A percentile compares a stretch with the other conserved stretches of the same genome.
Evolutionary conservation across 2,797 vertebrate genomes (phyloP).

Genomic region (Leucoraja ocellata): DNA sequence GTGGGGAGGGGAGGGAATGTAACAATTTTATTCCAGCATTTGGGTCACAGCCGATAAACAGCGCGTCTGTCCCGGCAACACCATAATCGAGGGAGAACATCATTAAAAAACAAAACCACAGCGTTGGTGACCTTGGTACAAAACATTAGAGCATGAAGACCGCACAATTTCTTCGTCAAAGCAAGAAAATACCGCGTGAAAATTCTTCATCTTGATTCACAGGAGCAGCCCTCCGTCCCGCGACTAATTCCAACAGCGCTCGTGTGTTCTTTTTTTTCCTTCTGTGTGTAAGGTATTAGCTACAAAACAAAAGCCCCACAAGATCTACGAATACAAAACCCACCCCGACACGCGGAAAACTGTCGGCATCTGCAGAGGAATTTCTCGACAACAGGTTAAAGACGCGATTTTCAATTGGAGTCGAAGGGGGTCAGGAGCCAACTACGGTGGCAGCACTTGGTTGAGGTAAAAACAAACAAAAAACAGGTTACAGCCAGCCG

Average conservation of each 20-base stretch:
- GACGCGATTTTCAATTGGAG: constrained; percentile 19
- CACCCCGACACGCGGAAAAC: constrained; percentile 7
- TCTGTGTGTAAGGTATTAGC: not conserved
- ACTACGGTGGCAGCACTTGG: not conserved
- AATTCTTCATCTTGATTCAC: not conserved
- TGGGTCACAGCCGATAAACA: not conserved
- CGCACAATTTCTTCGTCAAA: not conserved
- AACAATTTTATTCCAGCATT: not conserved
- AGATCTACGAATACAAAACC: constrained; percentile 22
- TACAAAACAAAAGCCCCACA: constrained; percentile 20
- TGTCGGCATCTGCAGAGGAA: not conserved
- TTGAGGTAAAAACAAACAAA: not conserved
- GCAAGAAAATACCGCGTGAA: not conserved
- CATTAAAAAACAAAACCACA: not conserved
- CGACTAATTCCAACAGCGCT: not conserved
- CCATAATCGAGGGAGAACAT: not conserved
- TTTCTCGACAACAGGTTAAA: constrained; percentile 14
- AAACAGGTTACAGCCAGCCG: not conserved
- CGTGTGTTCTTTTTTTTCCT: no score
- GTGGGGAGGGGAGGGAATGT: not conserved
- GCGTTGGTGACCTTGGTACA: not conserved
- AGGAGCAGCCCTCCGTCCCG: not conserved
- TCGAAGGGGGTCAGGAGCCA: constrained; percentile 13
- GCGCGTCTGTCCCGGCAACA: not conserved
- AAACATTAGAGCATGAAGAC: not conserved